phyloP scores from a whole-genome alignment of 2,113 vertebrate species.

The Thunnus thynnus region DNA sequence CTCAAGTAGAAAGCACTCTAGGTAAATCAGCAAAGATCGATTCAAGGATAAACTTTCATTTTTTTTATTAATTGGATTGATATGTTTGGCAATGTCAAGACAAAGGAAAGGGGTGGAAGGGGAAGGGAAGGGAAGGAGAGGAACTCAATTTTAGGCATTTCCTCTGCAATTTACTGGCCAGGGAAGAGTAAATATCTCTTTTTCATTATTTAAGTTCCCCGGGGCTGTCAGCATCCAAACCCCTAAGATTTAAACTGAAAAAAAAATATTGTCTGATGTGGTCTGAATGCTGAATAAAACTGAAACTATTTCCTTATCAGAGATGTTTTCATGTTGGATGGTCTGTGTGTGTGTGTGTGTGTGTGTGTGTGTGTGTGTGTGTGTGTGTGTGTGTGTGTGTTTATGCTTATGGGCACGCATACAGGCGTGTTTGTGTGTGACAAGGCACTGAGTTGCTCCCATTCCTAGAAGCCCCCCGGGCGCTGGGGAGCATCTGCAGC shows the following conservation, averaged over 20 bases:
- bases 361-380: constrained; percentile 22
- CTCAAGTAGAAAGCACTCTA: constrained; percentile 28
- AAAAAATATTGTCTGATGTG: constrained; percentile 10
- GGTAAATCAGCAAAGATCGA: constrained; percentile 13
- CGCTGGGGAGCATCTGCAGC: constrained; percentile 76
- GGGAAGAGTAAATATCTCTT: constrained; percentile 55
- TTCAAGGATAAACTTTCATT: constrained; percentile 7
- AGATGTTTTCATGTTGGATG: constrained; percentile 32
- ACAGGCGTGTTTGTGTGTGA: constrained; percentile 52
- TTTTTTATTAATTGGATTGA: constrained; percentile 20
- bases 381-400: constrained; percentile 36
- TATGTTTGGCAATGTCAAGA: neutral
- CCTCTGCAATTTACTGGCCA: constrained; percentile 41
- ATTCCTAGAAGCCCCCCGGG: constrained; percentile 62
- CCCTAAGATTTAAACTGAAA: constrained; percentile 30
- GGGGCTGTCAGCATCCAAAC: constrained; percentile 40
- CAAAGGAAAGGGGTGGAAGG: constrained; percentile 2
- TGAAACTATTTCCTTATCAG: constrained; percentile 39
- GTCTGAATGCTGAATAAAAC: constrained; percentile 48
- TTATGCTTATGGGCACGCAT: constrained; percentile 50
- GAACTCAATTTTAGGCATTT: constrained; percentile 18
- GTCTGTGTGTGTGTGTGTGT: constrained; percentile 14
- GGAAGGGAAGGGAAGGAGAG: neutral
- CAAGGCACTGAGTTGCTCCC: constrained; percentile 62
- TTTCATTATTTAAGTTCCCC: constrained; percentile 61